Percentiles rank a stretch among this genome's conserved stretches.
Evolutionary conservation across 1,140 invertebrate species (phyloP).

Genomic region (Leptinotarsa undecemlineata): DNA sequence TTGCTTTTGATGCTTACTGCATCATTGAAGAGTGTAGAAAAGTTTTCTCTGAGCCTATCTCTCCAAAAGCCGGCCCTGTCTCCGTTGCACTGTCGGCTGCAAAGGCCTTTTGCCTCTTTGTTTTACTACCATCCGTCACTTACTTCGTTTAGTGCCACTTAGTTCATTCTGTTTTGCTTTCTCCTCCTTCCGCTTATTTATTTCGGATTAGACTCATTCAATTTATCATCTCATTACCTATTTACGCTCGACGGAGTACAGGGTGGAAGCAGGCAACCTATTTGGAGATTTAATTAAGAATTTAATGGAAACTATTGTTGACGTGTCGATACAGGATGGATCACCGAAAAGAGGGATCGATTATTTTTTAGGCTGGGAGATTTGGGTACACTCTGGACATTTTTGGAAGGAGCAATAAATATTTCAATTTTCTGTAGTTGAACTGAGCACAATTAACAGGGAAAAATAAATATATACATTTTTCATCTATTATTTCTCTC

Average conservation of each 20-base stretch:
- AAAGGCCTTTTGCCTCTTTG: conserved; percentile 29
- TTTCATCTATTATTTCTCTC: too few species aligned
- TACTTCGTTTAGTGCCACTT: conserved; percentile 54
- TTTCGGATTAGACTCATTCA: conserved; percentile 53
- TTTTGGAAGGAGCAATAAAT: too few species aligned
- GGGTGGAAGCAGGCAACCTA: conserved; percentile 13
- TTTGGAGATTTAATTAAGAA: not conserved
- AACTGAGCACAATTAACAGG: too few species aligned
- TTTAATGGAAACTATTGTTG: conserved; percentile 6
- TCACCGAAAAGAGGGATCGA: not conserved
- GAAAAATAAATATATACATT: too few species aligned
- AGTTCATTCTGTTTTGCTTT: conserved; percentile 49
- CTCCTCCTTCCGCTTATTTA: conserved; percentile 52
- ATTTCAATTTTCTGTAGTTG: too few species aligned
- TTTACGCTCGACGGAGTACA: conserved; percentile 38
- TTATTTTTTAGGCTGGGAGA: too few species aligned
- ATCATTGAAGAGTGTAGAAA: too few species aligned
- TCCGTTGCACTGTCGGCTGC: conserved; percentile 28
- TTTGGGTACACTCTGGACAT: too few species aligned
- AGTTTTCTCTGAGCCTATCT: too few species aligned
- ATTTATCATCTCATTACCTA: conserved; percentile 54
- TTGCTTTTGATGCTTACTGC: too few species aligned
- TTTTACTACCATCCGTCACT: conserved; percentile 50
- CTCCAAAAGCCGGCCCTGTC: conserved; percentile 10
- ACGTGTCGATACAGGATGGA: conserved; percentile 1